Conservation (phyloP, 2,797 vertebrate species). For the Fringilla coelebs region DNA sequence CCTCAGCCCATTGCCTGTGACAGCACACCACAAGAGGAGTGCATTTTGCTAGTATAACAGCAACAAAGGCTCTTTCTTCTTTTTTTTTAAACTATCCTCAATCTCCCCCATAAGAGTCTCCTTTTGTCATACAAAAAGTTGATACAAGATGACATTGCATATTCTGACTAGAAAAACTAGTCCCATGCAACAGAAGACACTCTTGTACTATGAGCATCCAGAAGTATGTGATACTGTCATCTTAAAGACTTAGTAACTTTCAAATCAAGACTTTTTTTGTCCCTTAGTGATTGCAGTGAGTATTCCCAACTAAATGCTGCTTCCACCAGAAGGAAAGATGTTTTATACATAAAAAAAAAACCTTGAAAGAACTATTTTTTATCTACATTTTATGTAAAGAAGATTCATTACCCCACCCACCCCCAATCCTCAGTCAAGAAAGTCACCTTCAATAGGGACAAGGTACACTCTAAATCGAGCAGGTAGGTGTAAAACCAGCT, state of each 20-base stretch:
- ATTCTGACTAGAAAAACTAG: background rate
- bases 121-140: background rate
- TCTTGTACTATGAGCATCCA: background rate
- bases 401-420: background rate
- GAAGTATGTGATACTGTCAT: fast-evolving
- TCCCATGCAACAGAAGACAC: background rate
- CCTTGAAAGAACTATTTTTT: background rate
- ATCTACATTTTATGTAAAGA: background rate
- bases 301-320: background rate
- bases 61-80: background rate
- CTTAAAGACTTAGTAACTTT: background rate
- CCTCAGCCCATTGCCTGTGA: background rate
- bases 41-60: background rate
- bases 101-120: background rate
- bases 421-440: background rate
- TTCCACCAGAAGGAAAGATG: background rate
- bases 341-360: background rate
- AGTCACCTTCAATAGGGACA: background rate
- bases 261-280: background rate
- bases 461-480: background rate
- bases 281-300: background rate
- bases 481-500: background rate
- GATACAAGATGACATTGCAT: background rate
- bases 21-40: background rate
- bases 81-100: background rate